A percentile compares a stretch with the other conserved stretches of the same genome.
Conservation (phyloP, 35 echinoderm and acorn worm genomes). For the Stichopus chloronotus region DNA sequence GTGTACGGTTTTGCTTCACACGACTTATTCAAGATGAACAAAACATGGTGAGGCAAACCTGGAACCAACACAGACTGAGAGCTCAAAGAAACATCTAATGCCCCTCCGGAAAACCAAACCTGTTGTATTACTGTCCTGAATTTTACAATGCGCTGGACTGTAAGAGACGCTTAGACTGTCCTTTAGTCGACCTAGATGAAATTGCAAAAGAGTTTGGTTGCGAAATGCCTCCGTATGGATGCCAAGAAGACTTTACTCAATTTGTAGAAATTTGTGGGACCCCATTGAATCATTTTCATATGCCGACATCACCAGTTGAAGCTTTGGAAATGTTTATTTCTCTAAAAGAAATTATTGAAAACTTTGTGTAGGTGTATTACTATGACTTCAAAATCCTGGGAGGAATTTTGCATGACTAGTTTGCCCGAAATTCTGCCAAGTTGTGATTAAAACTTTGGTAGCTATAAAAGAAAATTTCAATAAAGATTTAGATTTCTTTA, state of each 20-base stretch:
- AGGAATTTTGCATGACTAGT: background rate
- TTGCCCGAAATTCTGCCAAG: background rate
- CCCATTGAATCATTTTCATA: conserved; percentile 6
- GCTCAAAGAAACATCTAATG: conserved; percentile 41
- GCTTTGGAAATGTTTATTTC: conserved; percentile 9
- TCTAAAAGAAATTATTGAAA: background rate
- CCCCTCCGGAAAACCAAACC: conserved; percentile 60
- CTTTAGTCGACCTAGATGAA: background rate
- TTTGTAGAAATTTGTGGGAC: conserved; percentile 21
- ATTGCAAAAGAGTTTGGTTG: conserved; percentile 18
- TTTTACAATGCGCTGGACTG: conserved; percentile 36
- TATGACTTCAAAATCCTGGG: background rate
- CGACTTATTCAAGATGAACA: conserved; percentile 61
- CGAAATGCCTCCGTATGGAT: background rate
- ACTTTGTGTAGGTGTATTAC: background rate
- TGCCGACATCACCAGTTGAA: conserved; percentile 9
- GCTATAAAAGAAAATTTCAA: background rate
- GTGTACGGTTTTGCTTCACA: conserved; percentile 64
- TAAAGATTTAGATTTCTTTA: background rate
- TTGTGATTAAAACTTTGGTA: background rate
- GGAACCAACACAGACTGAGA: conserved; percentile 65
- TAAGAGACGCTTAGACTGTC: conserved; percentile 18
- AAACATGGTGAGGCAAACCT: background rate
- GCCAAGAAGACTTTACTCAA: conserved; percentile 12
- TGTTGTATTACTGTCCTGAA: conserved; percentile 49